phyloP scores from a whole-genome alignment of 2,888 invertebrate genomes.

The Empis stercorea region DNA sequence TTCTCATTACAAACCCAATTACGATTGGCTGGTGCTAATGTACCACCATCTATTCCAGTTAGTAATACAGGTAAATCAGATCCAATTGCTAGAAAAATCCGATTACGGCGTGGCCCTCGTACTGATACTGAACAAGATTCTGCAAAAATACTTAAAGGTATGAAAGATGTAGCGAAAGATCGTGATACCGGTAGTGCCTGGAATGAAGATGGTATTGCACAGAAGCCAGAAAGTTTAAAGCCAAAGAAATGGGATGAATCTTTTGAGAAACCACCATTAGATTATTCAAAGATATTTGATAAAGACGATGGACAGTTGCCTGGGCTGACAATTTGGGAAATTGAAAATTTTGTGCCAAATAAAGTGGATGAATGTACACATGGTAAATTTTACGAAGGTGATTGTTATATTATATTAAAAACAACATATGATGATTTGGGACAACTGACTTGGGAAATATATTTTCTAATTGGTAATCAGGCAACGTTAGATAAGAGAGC shows the following conservation, averaged over 20 bases:
- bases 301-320: conserved; percentile 87
- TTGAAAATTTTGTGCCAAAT: conserved; percentile 97
- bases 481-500: conserved; percentile 59
- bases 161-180: conserved; percentile 54
- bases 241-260: conserved; percentile 96
- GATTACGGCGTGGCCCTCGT: conserved; percentile 67
- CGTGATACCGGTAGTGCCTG: conserved; percentile 40
- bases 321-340: conserved; percentile 94
- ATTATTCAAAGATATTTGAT: conserved; percentile 96
- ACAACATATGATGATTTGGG: conserved; percentile 74
- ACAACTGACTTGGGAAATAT: conserved; percentile 87
- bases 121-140: conserved; percentile 76
- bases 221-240: conserved; percentile 49
- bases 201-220: conserved; percentile 37
- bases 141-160: conserved; percentile 74
- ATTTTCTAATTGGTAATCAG: conserved; percentile 97
- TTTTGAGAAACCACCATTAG: conserved; percentile 84
- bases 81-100: conserved; percentile 87
- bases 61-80: conserved; percentile 58
- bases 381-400: conserved; percentile 98
- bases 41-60: conserved; percentile 52
- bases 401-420: conserved; percentile 94
- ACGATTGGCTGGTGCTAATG: conserved; percentile 77
- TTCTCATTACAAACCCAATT: conserved; percentile 94
- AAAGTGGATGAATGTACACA: conserved; percentile 85